Evolutionary conservation across 2,797 vertebrate species (phyloP).

Genomic region (Aviceda cuculoides): DNA sequence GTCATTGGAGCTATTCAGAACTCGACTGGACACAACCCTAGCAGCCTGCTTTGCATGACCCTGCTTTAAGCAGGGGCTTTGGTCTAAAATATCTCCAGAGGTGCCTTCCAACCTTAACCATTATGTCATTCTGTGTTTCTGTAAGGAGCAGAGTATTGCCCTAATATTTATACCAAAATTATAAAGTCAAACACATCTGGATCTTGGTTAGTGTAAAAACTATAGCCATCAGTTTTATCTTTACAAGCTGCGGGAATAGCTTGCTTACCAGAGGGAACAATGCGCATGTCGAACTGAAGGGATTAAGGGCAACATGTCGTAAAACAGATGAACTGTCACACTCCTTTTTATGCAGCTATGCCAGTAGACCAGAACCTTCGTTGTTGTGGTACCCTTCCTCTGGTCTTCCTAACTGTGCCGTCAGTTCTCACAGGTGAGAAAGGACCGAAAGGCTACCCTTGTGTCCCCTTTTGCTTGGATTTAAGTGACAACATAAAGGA

Average conservation of each 20-base stretch:
- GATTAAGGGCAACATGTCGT: background rate
- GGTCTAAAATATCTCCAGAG: background rate
- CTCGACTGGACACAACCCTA: background rate
- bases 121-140: background rate
- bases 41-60: background rate
- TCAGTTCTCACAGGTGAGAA: background rate
- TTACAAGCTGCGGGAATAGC: background rate
- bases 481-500: background rate
- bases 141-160: background rate
- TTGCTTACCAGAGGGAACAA: background rate
- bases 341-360: background rate
- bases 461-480: background rate
- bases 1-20: background rate
- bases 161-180: background rate
- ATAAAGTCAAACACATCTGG: background rate
- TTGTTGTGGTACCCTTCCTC: background rate
- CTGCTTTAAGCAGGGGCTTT: background rate
- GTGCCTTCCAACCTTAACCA: background rate
- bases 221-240: background rate
- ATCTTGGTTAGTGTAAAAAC: background rate
- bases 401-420: background rate
- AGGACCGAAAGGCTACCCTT: background rate
- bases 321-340: background rate
- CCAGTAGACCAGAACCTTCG: background rate
- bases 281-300: rapidly evolving